A percentile compares a stretch with the other conserved stretches of the same genome.
phyloP scores from a whole-genome alignment of 2,888 invertebrate genomes.

The Itoplectis maculator region DNA sequence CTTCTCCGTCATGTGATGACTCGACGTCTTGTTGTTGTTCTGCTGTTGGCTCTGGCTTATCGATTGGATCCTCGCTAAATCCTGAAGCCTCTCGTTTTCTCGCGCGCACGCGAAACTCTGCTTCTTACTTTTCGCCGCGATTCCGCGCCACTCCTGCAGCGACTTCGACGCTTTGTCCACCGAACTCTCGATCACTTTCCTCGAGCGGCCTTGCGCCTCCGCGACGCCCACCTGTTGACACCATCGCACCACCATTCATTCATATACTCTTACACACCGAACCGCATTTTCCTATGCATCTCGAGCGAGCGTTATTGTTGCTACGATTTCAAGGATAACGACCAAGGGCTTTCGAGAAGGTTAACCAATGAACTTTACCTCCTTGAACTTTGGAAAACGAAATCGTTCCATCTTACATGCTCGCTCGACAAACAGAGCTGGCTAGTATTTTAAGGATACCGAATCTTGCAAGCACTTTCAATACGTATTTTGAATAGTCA shows the following conservation, averaged over 20 bases:
- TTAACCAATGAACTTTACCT: background rate
- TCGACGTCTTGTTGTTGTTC: constrained; percentile 84
- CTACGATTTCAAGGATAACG: background rate
- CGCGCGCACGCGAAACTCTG: constrained; percentile 94
- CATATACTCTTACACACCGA: background rate
- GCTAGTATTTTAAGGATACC: too few relatives aligned
- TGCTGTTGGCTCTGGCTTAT: constrained; percentile 87
- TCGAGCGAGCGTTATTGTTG: background rate
- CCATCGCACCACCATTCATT: background rate
- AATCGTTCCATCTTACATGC: background rate
- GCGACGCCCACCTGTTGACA: constrained; percentile 88
- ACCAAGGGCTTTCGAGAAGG: constrained; percentile 1
- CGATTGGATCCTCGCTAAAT: constrained; percentile 86
- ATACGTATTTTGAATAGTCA: too few relatives aligned
- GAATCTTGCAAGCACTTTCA: too few relatives aligned
- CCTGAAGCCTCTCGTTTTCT: constrained; percentile 96
- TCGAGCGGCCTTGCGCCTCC: constrained; percentile 86
- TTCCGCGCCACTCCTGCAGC: constrained; percentile 93
- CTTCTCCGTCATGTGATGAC: constrained; percentile 85
- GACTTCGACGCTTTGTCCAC: constrained; percentile 95
- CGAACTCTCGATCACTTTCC: constrained; percentile 86
- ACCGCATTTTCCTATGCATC: constrained; percentile 6
- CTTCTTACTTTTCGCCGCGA: constrained; percentile 95
- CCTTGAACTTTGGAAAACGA: background rate
- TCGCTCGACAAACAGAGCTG: too few relatives aligned